These are phyloP conservation scores for Glossophaga mutica DNA, from an alignment of 2,797 vertebrate genomes.

Conservation along the genomic window DNA sequence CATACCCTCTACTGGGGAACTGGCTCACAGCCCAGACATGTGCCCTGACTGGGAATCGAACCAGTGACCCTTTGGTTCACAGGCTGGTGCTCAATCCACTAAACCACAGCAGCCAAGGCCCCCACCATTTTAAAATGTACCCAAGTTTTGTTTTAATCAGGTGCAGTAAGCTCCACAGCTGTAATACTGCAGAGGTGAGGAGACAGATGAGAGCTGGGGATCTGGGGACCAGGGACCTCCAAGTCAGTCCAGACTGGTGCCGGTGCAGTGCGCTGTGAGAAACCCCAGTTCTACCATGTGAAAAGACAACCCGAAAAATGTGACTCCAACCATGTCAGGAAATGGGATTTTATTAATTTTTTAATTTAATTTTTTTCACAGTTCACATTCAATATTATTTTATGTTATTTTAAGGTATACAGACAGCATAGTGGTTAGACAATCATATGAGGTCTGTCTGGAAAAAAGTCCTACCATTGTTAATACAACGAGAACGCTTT, in stretches of 20 bases:
- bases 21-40: too few relatives aligned
- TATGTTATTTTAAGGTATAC: neutral
- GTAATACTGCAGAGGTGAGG: neutral
- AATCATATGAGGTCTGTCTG: neutral
- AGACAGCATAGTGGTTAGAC: neutral
- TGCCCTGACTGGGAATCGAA: too few relatives aligned
- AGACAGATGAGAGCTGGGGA: neutral
- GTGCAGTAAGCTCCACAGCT: neutral
- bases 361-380: neutral
- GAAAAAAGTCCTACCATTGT: neutral
- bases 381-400: neutral
- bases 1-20: too few relatives aligned
- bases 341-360: neutral
- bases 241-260: neutral
- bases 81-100: too few relatives aligned
- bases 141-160: neutral
- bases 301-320: neutral
- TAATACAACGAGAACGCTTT: neutral
- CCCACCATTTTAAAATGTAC: neutral
- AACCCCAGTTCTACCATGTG: neutral
- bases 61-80: too few relatives aligned
- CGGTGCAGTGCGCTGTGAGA: neutral
- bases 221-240: neutral
- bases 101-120: neutral
- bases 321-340: neutral